Conservation (phyloP, 2,797 vertebrate species). For the Sebastes hubbsi region DNA sequence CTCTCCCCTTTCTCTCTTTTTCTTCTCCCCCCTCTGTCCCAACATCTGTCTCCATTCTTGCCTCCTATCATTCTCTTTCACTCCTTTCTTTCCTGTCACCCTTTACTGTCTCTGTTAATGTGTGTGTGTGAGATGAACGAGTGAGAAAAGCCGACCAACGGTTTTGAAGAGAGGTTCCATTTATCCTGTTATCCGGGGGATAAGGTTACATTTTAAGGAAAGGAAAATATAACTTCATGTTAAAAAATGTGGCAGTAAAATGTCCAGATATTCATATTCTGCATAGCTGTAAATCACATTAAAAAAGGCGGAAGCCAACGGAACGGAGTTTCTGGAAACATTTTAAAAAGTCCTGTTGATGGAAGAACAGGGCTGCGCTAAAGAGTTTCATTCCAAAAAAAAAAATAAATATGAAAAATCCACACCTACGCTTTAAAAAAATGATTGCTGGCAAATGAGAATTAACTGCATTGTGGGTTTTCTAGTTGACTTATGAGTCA, state of each 20-base stretch:
- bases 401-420: slow-evolving; percentile 22
- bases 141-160: slow-evolving; percentile 26
- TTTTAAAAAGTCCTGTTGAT: slow-evolving; percentile 32
- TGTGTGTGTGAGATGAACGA: not conserved
- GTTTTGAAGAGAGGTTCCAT: slow-evolving; percentile 29
- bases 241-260: slow-evolving; percentile 32
- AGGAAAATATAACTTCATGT: slow-evolving; percentile 36
- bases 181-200: slow-evolving; percentile 28
- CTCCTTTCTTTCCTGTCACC: not conserved
- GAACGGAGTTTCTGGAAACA: slow-evolving; percentile 16
- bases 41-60: slow-evolving; percentile 44
- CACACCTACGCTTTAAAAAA: slow-evolving; percentile 36
- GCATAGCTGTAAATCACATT: slow-evolving; percentile 31
- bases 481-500: slow-evolving; percentile 54
- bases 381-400: slow-evolving; percentile 23
- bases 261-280: slow-evolving; percentile 18
- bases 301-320: not conserved
- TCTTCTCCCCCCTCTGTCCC: slow-evolving; percentile 29
- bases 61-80: slow-evolving; percentile 8
- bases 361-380: not conserved
- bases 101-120: not conserved
- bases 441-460: slow-evolving; percentile 19
- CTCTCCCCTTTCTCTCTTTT: slow-evolving; percentile 6
- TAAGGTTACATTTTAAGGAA: slow-evolving; percentile 33
- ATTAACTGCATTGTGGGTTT: slow-evolving; percentile 40